Evolutionary conservation across 2,113 vertebrate genomes (phyloP), one percentile per base, ranked within the genome.

Genomic region (Osmerus mordax): DNA sequence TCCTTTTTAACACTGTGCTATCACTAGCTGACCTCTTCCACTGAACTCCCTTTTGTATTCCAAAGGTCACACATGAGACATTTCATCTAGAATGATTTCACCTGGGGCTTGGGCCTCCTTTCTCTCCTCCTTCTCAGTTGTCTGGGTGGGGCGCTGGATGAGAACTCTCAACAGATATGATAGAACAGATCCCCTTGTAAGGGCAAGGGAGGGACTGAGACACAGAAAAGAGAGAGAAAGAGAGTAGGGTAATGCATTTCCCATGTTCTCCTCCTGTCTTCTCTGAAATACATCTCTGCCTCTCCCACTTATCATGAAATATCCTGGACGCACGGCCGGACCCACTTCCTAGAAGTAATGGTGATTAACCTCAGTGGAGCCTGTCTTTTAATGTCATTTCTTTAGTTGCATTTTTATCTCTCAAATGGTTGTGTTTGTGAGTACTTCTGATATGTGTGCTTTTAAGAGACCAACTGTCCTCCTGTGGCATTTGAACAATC

Each of bases 161-260:
- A 59, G 23, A 19, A 41, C 25, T 53, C 16, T 15, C 15, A 1
- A 36, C 16, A 67, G 58, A 62, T 56, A 58, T 67, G 69, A 36
- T 56, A 47, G 62, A 64, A n/a, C 16, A 47, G 18, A 65, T 18
- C 36, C 12, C 4, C 64, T 3, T 47, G 16, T 18, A 54, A 9
- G 21, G 54, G 58, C 55, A 32, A 67, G 41, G 36, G 60, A 69
- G n/a, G 70, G 41, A 3, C 12, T 36, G 25, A 64, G 29, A 41
- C 62, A 67, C 21, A 67, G 67, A 47, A 13, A 58, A 28, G 55
- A 76, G 11, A 28, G 68, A 72, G 69, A 58, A 70, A 85, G 81
- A 84, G 67, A 73, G 69, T 61, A 76, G 66, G 36, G 73, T 87
- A 85, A 87, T 87, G 84, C 81, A 80, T 77, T 87, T 83, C 76